A percentile compares a stretch with the other conserved stretches of the same genome.
Evolutionary conservation across 2,888 invertebrate species (phyloP).

Genomic region (Ectobius pallidus): DNA sequence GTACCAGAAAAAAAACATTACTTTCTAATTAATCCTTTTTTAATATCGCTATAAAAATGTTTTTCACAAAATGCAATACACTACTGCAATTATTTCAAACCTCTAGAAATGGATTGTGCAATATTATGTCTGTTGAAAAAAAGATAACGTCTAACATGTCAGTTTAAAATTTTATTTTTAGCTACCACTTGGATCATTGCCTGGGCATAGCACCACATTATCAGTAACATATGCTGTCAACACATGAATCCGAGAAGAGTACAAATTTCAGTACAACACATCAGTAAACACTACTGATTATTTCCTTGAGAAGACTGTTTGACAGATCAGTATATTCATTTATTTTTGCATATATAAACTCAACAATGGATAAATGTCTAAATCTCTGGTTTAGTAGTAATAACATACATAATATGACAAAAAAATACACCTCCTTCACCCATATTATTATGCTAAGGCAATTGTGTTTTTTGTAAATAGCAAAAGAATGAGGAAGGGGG

Average conservation of each 20-base stretch:
- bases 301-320: constrained; percentile 3
- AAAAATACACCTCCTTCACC: constrained; percentile 43
- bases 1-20: too few species aligned
- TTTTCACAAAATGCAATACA: too few species aligned
- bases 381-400: constrained; percentile 34
- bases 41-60: too few species aligned
- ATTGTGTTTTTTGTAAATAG: constrained; percentile 24
- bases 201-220: constrained; percentile 23
- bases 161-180: constrained; percentile 14
- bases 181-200: constrained; percentile 6
- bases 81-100: too few species aligned
- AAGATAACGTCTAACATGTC: not conserved
- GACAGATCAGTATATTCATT: constrained; percentile 5
- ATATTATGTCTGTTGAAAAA: too few species aligned
- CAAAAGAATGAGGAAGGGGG: constrained; percentile 9
- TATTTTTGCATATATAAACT: constrained; percentile 35
- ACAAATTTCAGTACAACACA: constrained; percentile 15
- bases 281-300: constrained; percentile 5
- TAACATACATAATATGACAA: constrained; percentile 9
- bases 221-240: constrained; percentile 1
- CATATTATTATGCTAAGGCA: constrained; percentile 43
- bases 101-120: too few species aligned
- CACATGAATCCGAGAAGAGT: constrained; percentile 11
- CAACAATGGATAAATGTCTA: constrained; percentile 40
- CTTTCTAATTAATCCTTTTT: too few species aligned